Evolutionary conservation across 2,888 invertebrate genomes (phyloP), one percentile per base, ranked within the genome.

Genomic region (Cecidostiba fungosa): DNA sequence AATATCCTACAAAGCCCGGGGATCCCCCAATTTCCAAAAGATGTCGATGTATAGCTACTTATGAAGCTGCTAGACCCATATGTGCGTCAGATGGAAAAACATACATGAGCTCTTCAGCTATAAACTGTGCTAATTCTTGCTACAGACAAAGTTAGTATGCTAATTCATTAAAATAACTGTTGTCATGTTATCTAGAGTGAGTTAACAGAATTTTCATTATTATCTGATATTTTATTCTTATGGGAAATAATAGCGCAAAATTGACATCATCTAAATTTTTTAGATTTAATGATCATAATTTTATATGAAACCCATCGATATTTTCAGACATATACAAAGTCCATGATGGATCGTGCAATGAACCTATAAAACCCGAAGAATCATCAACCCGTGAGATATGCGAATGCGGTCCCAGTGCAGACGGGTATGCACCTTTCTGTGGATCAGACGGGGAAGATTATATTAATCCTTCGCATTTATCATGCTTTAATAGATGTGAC

Each of bases 71-170:
- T 12, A 12, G 0, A 2, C 74, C 73, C 26, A 26, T 66, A 0
- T 74, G 81, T 19, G 81, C 47, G 1, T 43, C 79, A 0, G 70
- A 79, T 23, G 79, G 70, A 1, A 23, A 69, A 47, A 78, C 78
- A 19, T 77, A 77, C 29, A 62, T 19, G 16, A 23, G 16, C 19
- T 8, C 2, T n/a, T 43, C 43, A 32, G 19, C n/a, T n/a, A 32
- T 77, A 16, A 32, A 59, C 2, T 77, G 77, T 23, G 59, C 36
- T 12, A 54, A 59, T 19, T 23, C 19, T 6, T 77, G 77, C 23
- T n/a, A 43, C 19, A 39, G 47, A 1, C 43, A 26, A 50, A 43
- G 36, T 78, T 16, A 47, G 32, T 43, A 47, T 26, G n/a, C n/a
- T n/a, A 14, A 26, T 43, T 43, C 39, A 39, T 39, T 39, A 39